Evolutionary conservation across 1,140 invertebrate genomes (phyloP).

Genomic region (Cardiocondyla obscurior): DNA sequence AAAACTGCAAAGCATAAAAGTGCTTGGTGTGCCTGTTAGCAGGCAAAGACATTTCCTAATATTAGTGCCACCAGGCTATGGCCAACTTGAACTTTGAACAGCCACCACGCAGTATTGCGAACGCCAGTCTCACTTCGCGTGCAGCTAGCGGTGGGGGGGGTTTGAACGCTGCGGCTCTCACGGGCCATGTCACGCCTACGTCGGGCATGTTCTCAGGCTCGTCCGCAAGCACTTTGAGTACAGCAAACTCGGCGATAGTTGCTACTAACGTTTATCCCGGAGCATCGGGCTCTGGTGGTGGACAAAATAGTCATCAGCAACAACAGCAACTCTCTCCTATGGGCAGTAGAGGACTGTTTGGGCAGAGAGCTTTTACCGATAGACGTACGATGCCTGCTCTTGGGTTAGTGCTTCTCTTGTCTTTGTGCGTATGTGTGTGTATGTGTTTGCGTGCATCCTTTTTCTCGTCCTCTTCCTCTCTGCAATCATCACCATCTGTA

Average conservation of each 20-base stretch:
- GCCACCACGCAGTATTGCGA: conserved; percentile 90
- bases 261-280: conserved; percentile 81
- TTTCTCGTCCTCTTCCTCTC: not conserved
- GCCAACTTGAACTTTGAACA: conserved; percentile 93
- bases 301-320: conserved; percentile 82
- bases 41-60: conserved; percentile 69
- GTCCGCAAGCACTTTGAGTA: conserved; percentile 81
- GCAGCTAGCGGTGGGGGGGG: conserved; percentile 83
- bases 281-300: conserved; percentile 71
- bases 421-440: not conserved
- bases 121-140: conserved; percentile 86
- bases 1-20: conserved; percentile 46
- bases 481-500: conserved; percentile 36
- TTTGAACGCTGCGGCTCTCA: conserved; percentile 86
- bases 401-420: conserved; percentile 83
- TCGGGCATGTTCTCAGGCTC: conserved; percentile 87
- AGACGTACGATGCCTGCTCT: conserved; percentile 89
- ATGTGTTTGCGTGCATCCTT: too few species aligned
- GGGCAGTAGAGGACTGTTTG: conserved; percentile 88
- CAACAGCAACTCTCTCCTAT: conserved; percentile 87
- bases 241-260: conserved; percentile 79
- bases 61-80: conserved; percentile 86
- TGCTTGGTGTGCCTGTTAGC: conserved; percentile 60
- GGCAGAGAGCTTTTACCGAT: conserved; percentile 90
- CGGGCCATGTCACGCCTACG: conserved; percentile 90